Conservation (phyloP, 2,888 invertebrate genomes). For the Himalopsyche kuldschensis region DNA sequence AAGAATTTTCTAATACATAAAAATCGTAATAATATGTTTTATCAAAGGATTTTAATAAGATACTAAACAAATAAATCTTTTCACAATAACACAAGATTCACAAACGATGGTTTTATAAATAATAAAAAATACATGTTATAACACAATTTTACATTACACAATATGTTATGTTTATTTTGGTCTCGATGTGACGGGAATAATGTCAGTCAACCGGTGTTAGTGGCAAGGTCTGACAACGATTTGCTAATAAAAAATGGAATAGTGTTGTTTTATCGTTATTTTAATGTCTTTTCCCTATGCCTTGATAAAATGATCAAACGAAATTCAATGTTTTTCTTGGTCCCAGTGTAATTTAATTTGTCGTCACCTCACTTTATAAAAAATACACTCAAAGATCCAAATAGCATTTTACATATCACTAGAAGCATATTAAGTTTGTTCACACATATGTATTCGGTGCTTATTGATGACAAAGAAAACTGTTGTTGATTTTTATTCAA, state of each 20-base stretch:
- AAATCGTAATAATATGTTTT: neutral
- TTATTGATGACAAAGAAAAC: neutral
- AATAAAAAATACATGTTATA: neutral
- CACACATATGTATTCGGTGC: neutral
- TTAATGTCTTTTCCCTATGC: neutral
- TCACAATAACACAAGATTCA: neutral
- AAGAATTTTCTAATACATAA: neutral
- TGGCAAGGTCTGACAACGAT: neutral
- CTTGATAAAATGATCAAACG: conserved; percentile 2
- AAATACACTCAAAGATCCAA: neutral
- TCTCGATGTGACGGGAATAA: neutral
- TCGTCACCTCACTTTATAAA: conserved; percentile 2
- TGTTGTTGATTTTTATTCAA: neutral
- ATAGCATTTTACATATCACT: neutral
- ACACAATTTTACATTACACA: neutral
- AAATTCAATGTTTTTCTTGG: conserved; percentile 2
- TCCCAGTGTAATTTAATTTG: conserved; percentile 8
- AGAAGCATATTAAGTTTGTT: neutral
- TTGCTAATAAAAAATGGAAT: neutral
- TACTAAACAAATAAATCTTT: neutral
- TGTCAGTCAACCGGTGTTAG: neutral
- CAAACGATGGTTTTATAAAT: neutral
- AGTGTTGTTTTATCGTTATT: neutral
- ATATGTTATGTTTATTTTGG: neutral
- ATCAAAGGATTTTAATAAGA: neutral